These are phyloP conservation scores for Carollia perspicillata DNA, from an alignment of 2,113 vertebrate species.

Conservation along the genomic window DNA sequence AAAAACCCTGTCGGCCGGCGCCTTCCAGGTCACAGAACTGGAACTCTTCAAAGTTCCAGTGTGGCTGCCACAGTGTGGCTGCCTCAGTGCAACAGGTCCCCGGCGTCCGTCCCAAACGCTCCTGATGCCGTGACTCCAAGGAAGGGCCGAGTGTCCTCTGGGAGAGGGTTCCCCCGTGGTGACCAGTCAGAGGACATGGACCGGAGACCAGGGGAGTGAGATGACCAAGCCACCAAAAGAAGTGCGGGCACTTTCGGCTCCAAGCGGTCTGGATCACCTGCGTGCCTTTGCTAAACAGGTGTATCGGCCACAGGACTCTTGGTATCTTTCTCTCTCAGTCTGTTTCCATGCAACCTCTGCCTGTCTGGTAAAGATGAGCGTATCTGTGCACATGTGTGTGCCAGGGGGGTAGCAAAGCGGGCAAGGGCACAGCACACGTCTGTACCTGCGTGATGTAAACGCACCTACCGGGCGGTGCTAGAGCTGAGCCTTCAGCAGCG, in stretches of 20 bases:
- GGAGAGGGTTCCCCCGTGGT: not conserved
- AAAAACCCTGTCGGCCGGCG: not conserved
- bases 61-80: not conserved
- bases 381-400: too few species aligned
- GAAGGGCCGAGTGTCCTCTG: not conserved
- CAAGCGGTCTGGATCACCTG: not conserved
- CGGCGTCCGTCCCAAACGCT: rapidly evolving
- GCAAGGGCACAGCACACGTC: not conserved
- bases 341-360: not conserved
- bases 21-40: not conserved
- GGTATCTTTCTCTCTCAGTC: not conserved
- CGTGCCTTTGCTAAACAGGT: not conserved
- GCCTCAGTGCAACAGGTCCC: not conserved
- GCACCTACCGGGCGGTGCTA: not conserved
- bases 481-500: not conserved
- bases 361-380: not conserved
- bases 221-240: not conserved
- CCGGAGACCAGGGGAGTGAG: not conserved
- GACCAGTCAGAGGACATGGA: not conserved
- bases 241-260: not conserved
- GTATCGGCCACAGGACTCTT: not conserved
- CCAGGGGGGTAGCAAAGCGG: not conserved
- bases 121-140: not conserved
- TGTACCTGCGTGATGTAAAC: not conserved
- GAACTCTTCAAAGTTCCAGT: too few species aligned